Base-by-base conservation (phyloP, 1,140 invertebrate species). In the Triops longicaudatus region DNA sequence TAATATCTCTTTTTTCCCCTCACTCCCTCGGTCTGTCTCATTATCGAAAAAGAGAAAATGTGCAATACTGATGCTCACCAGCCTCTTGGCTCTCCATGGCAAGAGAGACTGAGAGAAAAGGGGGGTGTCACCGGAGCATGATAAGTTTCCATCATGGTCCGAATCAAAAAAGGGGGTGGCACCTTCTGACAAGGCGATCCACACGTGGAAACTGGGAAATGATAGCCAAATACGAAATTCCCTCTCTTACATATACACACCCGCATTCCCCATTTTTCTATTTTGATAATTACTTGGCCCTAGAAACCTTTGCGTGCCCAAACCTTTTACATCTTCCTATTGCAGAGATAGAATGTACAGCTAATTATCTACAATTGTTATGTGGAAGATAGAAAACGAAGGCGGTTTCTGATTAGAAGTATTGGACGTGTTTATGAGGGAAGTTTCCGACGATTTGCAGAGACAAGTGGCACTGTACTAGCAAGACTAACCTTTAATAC, bases 161-260 rank as follows among this genome's bases (percentile, higher is more conserved):
- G 50, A 63, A 63, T 63, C 50, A 63, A 14, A 22, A 63, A 63
- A n/a, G 50, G 31, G 50, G 50, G n/a, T 63, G 50, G 50, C 50
- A 22, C 50, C 50, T 63, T 63, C 50, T 63, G 50, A 63, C 50
- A 63, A 63, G 50, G 50, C 14, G 50, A n/a, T 63, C 50, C 50
- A 63, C 50, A 63, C 50, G 50, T 63, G 50, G 50, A 63, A 22
- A 63, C 3, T 22, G 14, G 50, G 17, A 63, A 63, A 63, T 63
- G 50, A 63, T 63, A 63, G 50, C 50, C 50, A 63, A 63, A 63
- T 63, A 63, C 50, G 14, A 63, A 63, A n/a, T 63, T 63, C 50
- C 50, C 50, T 37, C 31, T 37, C 31, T 37, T 37, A 37, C 31
- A 37, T 37, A 37, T 37, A 37, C 31, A 37, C 31, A 63, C 50